Percentiles rank a stretch among this genome's conserved stretches.
phyloP scores from a whole-genome alignment of 1,140 invertebrate species.

The Cydia strobilella region DNA sequence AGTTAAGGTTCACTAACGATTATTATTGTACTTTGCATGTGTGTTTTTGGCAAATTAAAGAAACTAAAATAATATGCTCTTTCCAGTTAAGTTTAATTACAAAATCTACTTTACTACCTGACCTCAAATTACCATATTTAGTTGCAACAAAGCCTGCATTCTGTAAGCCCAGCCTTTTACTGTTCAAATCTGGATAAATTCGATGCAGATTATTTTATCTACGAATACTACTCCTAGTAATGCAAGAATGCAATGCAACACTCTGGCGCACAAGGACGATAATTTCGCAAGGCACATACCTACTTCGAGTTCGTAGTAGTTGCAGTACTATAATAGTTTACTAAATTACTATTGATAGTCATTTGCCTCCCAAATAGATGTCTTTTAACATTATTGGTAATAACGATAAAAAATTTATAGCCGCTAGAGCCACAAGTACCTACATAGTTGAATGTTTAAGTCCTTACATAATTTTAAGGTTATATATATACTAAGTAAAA shows the following conservation, averaged over 20 bases:
- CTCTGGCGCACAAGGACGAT: constrained; percentile 12
- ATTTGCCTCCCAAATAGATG: background rate
- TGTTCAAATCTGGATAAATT: constrained; percentile 21
- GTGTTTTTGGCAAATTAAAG: no score
- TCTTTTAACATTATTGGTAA: background rate
- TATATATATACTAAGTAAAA: no score
- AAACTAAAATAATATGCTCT: no score
- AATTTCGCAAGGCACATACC: constrained; percentile 17
- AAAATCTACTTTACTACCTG: background rate
- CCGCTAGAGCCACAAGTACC: no score
- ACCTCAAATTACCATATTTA: constrained; percentile 4
- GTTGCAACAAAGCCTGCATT: background rate
- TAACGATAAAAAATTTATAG: background rate
- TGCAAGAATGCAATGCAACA: constrained; percentile 27
- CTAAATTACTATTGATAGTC: background rate
- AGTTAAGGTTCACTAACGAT: no score
- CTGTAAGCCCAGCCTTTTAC: constrained; percentile 6
- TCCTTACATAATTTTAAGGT: no score
- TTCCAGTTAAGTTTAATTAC: no score
- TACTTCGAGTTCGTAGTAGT: constrained; percentile 10
- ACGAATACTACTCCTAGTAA: constrained; percentile 4
- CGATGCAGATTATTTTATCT: constrained; percentile 23
- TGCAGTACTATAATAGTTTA: constrained; percentile 1
- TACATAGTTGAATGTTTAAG: no score
- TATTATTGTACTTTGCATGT: no score